Base-by-base conservation (phyloP, 2,113 vertebrate genomes). In the Gulo gulo region DNA sequence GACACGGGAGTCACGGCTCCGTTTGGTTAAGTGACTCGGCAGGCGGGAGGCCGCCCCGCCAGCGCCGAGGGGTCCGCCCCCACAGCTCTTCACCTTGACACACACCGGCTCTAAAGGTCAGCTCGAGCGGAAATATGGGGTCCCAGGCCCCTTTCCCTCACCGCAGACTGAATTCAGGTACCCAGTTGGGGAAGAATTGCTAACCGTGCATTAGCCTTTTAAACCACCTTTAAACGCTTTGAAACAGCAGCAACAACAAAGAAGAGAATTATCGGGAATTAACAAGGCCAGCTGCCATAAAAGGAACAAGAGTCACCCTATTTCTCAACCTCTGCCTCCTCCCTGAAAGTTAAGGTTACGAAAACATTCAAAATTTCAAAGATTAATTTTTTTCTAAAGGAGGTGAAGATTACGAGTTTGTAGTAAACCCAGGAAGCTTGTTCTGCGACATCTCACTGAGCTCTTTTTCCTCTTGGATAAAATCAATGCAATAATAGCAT, bases 381-480 rank as follows among this genome's bases (percentile, higher is more conserved):
- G 52, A 55, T 55, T 15, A 52, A 15, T 52, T 55, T 55, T 55
- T 55, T 55, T 55, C 15, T 52, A 15, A 55, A 55, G 52, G 52
- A 55, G 18, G 52, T 55, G 16, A 59, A 24, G 57, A 59, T 1
- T 10, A 52, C 9, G 34, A 45, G 14, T 50, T 29, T 71, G 50
- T 2, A 26, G 57, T 24, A 7, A 18, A 94, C 2, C 31, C 39
- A 63, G 83, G 67, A 45, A 29, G 24, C 36, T 16, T 47, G 8
- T 61, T 34, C 16, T 74, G 14, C 18, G 21, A 23, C 18, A 42
- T 13, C 69, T 87, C 42, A 6, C 45, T 29, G 4, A 67, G 18
- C 39, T 93, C 81, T 34, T 42, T 50, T n/a, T 31, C 34, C n/a
- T 52, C 96, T 82, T n/a, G 61, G 81, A 24, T 82, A 45, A 88